These are phyloP conservation scores for Sanderia malayensis DNA, from an alignment of 30 jellyfish, hydroid and myxozoan species.

Conservation along the genomic window DNA sequence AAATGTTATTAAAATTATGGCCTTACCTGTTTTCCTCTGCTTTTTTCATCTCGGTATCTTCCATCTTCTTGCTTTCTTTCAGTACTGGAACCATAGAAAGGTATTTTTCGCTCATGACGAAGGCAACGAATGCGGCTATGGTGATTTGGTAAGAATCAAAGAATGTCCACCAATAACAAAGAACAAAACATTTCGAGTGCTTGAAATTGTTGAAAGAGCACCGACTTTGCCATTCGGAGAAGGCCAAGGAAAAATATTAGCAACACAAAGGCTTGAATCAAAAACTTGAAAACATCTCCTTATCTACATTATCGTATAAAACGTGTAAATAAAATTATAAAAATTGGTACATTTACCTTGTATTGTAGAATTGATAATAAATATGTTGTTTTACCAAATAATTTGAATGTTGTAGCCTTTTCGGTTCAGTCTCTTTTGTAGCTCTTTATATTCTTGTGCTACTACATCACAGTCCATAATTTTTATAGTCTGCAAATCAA, in stretches of 20 bases:
- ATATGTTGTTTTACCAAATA: neutral
- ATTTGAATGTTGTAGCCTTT: slow-evolving; percentile 33
- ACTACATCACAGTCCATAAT: slow-evolving; percentile 47
- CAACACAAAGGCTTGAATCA: neutral
- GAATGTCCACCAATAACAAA: slow-evolving; percentile 69
- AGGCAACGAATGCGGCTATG: slow-evolving; percentile 76
- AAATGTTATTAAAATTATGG: too few species aligned
- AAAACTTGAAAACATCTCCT: slow-evolving; percentile 1
- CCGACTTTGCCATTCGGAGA: slow-evolving; percentile 38
- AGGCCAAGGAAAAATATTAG: neutral
- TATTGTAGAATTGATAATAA: too few species aligned
- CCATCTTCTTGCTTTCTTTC: too few species aligned
- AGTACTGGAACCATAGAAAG: slow-evolving; percentile 89
- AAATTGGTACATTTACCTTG: too few species aligned
- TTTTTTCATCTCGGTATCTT: too few species aligned
- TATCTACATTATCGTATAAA: too few species aligned
- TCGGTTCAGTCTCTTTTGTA: slow-evolving; percentile 1
- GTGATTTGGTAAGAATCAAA: slow-evolving; percentile 91
- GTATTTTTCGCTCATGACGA: slow-evolving; percentile 94
- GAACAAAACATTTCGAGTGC: slow-evolving; percentile 62
- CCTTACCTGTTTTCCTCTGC: too few species aligned
- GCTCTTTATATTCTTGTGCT: slow-evolving; percentile 7
- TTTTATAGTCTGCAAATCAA: slow-evolving; percentile 11
- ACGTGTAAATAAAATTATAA: too few species aligned
- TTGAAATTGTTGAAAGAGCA: slow-evolving; percentile 87